Conservation (phyloP, 2,113 vertebrate genomes). For the Mesitornis unicolor region DNA sequence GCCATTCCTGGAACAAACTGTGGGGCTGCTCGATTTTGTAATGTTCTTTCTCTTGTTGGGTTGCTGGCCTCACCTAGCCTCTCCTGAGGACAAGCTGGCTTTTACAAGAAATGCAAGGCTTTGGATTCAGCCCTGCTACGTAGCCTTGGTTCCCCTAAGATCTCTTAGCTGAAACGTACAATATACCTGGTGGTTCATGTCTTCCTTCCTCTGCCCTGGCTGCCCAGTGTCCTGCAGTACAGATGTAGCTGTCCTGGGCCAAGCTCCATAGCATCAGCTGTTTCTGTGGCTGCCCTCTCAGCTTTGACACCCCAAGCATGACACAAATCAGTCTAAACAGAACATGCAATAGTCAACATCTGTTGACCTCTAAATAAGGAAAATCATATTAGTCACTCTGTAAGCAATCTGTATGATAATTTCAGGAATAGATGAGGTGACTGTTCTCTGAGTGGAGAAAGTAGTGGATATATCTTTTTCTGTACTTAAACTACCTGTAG, state of each 20-base stretch:
- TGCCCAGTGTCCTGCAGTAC: background rate
- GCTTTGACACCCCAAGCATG: slow-evolving; percentile 28
- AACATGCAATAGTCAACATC: slow-evolving; percentile 41
- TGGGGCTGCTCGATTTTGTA: background rate
- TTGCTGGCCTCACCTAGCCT: background rate
- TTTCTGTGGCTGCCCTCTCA: background rate
- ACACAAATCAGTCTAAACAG: slow-evolving; percentile 32
- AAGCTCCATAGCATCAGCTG: background rate
- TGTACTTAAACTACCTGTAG: background rate
- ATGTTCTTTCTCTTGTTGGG: fast-evolving
- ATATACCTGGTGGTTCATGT: background rate
- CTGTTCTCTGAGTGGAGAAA: background rate
- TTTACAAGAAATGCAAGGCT: background rate
- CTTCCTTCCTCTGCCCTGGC: background rate
- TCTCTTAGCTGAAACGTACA: too few relatives aligned
- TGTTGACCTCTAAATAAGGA: slow-evolving; percentile 48
- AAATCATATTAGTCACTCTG: slow-evolving; percentile 20
- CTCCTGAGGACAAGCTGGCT: background rate
- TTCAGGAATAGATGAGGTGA: background rate
- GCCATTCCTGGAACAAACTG: background rate
- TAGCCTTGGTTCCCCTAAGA: background rate
- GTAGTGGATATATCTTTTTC: background rate
- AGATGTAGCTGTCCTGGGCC: background rate
- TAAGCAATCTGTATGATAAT: slow-evolving; percentile 27
- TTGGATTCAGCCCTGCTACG: background rate